Percentiles rank a stretch among this genome's conserved stretches.
phyloP scores from a whole-genome alignment of 2,797 vertebrate species.

The Spinibarbus caldwelli region DNA sequence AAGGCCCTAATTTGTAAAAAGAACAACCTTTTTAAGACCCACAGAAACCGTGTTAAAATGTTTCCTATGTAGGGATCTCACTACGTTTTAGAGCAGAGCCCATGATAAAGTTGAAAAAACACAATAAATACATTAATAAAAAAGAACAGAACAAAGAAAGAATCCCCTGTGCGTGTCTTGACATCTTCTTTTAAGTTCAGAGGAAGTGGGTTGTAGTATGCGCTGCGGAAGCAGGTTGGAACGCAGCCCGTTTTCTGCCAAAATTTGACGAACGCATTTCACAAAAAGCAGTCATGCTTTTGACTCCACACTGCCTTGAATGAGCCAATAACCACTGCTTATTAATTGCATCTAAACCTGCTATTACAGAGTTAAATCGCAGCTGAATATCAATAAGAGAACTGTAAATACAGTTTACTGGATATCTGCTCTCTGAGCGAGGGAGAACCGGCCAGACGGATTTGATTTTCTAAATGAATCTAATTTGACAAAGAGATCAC shows the following conservation, averaged over 20 bases:
- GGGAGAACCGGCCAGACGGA: not conserved
- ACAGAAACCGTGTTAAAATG: not conserved
- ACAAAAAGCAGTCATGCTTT: not conserved
- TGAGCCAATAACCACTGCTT: not conserved
- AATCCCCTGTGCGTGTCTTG: not conserved
- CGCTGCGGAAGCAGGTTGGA: not conserved
- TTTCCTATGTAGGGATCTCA: not conserved
- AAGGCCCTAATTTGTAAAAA: no score
- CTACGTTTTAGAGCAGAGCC: not conserved
- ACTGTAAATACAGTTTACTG: not conserved
- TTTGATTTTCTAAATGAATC: not conserved
- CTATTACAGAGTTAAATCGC: not conserved
- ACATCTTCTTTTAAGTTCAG: not conserved
- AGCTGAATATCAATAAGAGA: not conserved
- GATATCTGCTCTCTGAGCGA: not conserved
- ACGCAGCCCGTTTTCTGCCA: not conserved
- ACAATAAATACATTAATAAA: not conserved
- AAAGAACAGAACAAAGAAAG: not conserved
- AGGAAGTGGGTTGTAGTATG: not conserved
- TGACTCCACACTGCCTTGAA: not conserved
- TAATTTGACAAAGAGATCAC: conserved; percentile 12
- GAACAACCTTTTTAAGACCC: no score
- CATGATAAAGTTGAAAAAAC: not conserved
- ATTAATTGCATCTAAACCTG: not conserved
- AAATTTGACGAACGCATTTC: not conserved